phyloP scores from a whole-genome alignment of 2,888 invertebrate species.

The Phengaris arion region DNA sequence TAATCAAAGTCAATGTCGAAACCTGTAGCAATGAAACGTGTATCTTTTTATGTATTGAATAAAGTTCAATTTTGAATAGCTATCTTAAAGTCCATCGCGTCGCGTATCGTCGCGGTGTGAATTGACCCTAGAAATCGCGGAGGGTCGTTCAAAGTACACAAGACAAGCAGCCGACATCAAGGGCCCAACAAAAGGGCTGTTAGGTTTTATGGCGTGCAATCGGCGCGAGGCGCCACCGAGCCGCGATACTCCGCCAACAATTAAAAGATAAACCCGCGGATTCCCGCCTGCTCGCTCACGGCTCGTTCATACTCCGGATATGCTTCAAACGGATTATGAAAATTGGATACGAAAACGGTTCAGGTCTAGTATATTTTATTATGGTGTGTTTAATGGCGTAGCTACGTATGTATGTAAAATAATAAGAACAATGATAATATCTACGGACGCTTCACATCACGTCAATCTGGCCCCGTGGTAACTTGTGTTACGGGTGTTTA shows the following conservation, averaged over 20 bases:
- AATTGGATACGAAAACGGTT: neutral
- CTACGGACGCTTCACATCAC: no score
- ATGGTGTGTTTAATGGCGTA: neutral
- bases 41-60: no score
- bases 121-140: no score
- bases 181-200: constrained; percentile 60
- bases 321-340: constrained; percentile 27
- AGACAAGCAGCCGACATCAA: constrained; percentile 53
- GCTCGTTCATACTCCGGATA: constrained; percentile 18
- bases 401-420: neutral
- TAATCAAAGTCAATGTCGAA: no score
- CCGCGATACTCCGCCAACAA: constrained; percentile 64
- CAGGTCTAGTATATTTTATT: neutral
- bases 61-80: no score
- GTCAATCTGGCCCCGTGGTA: no score
- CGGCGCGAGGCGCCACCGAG: constrained; percentile 59
- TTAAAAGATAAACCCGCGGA: constrained; percentile 63
- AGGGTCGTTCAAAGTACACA: no score
- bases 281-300: constrained; percentile 6
- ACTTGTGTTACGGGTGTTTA: no score
- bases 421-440: neutral
- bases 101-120: no score
- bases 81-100: no score
- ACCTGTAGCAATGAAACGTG: no score
- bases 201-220: constrained; percentile 66